Evolutionary conservation across 2,113 vertebrate genomes (phyloP).

Genomic region (Fulmarus glacialis): DNA sequence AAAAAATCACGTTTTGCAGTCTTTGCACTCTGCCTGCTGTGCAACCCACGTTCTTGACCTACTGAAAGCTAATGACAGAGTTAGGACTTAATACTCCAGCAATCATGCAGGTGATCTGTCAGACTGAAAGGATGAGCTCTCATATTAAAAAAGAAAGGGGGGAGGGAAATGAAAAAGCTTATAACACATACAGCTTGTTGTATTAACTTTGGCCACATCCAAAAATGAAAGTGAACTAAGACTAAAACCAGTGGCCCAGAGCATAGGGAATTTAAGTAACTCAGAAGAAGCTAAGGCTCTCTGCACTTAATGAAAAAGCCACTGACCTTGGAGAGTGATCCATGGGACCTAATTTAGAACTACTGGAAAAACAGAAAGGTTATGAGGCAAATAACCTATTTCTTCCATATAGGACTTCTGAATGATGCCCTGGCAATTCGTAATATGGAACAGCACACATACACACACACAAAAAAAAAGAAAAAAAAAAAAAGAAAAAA

Average conservation of each 20-base stretch:
- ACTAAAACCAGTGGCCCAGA: conserved; percentile 21
- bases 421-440: not conserved
- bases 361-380: conserved; percentile 14
- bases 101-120: conserved; percentile 46
- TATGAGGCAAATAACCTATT: not conserved
- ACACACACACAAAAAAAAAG: not conserved
- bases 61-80: conserved; percentile 21
- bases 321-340: conserved; percentile 43
- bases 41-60: not conserved
- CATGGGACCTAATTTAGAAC: conserved; percentile 27
- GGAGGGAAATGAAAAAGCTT: not conserved
- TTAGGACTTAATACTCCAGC: conserved; percentile 36
- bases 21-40: not conserved
- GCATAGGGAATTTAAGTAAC: not conserved
- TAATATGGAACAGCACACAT: not conserved
- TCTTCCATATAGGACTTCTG: not conserved
- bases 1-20: not conserved
- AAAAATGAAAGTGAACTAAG: not conserved
- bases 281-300: conserved; percentile 19
- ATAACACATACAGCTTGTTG: not conserved
- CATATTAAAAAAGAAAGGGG: not conserved
- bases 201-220: conserved; percentile 27
- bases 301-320: conserved; percentile 61
- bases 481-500: not conserved
- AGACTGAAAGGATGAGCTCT: not conserved